These are phyloP conservation scores for Tetraodon nigroviridis DNA, from an alignment of 2,113 vertebrate species.

Conservation along the genomic window DNA sequence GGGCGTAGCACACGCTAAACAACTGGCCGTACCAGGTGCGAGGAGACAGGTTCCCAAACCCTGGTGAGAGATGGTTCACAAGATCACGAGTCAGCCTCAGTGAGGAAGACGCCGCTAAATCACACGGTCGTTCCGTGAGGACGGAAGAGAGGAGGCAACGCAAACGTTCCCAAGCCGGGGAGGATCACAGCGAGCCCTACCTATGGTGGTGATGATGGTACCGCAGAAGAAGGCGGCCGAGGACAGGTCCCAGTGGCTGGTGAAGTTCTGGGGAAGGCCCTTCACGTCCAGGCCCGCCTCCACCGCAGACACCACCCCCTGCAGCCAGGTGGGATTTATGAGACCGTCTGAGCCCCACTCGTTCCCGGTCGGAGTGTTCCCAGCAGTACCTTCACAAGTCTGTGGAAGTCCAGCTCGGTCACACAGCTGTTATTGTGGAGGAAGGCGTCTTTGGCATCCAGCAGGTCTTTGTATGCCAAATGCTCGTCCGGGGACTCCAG, in stretches of 20 bases:
- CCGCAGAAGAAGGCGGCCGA: conserved; percentile 90
- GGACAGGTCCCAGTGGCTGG: conserved; percentile 80
- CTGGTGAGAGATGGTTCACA: conserved; percentile 50
- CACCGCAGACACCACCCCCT: conserved; percentile 78
- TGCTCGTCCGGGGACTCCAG: conserved; percentile 79
- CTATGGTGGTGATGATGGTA: conserved; percentile 90
- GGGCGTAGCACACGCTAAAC: conserved; percentile 87
- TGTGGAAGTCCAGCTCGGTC: conserved; percentile 59
- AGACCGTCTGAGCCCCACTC: neutral
- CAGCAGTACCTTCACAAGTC: conserved; percentile 75
- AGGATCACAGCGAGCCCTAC: conserved; percentile 46
- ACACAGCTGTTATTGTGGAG: conserved; percentile 77
- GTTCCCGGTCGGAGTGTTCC: neutral
- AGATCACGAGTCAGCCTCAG: neutral
- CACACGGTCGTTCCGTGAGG: too few relatives aligned
- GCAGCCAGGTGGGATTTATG: conserved; percentile 16
- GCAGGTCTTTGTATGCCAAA: conserved; percentile 63
- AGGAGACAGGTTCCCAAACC: conserved; percentile 85
- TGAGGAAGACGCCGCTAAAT: neutral
- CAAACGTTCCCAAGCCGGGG: neutral
- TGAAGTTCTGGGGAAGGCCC: conserved; percentile 65
- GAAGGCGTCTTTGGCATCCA: conserved; percentile 62
- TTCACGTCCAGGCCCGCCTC: conserved; percentile 77
- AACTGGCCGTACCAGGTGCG: conserved; percentile 78
- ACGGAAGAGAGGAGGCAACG: neutral